Percentiles rank a stretch among this genome's conserved stretches.
Evolutionary conservation across 2,797 vertebrate species (phyloP).

Genomic region (Lacerta bilineata): DNA sequence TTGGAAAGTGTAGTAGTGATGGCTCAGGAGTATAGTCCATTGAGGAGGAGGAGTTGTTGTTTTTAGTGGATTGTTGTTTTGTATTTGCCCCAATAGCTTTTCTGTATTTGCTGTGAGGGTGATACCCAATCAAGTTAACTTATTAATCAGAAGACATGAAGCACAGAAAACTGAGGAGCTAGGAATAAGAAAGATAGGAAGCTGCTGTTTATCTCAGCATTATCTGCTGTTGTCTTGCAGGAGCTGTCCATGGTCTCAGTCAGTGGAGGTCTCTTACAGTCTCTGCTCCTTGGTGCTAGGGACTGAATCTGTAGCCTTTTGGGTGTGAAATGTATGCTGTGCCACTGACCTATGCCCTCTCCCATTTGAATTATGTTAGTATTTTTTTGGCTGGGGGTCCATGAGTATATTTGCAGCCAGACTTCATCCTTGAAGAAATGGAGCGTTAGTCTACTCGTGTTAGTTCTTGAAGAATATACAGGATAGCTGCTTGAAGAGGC

Average conservation of each 20-base stretch:
- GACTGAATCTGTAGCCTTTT: background rate
- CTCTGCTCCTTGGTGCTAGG: background rate
- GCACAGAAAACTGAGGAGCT: background rate
- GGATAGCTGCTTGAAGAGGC: background rate
- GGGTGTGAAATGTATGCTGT: background rate
- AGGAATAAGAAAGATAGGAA: constrained; percentile 1
- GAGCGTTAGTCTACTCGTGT: background rate
- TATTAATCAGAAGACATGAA: constrained; percentile 1
- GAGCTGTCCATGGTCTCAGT: background rate
- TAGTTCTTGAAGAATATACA: background rate
- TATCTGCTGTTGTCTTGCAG: background rate
- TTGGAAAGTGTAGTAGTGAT: background rate
- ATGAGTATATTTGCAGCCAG: background rate
- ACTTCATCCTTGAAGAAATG: background rate
- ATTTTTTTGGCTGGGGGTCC: background rate
- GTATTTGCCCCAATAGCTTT: background rate
- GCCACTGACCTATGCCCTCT: background rate
- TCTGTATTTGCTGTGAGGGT: background rate
- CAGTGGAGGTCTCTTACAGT: background rate
- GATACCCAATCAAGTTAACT: background rate
- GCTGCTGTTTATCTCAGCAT: background rate
- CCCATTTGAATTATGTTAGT: background rate
- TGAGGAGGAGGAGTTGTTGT: background rate
- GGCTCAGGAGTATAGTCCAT: background rate
- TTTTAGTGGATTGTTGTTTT: background rate